These are phyloP conservation scores for Bombus terrestris DNA, from an alignment of 1,140 invertebrate genomes.

Conservation along the genomic window DNA sequence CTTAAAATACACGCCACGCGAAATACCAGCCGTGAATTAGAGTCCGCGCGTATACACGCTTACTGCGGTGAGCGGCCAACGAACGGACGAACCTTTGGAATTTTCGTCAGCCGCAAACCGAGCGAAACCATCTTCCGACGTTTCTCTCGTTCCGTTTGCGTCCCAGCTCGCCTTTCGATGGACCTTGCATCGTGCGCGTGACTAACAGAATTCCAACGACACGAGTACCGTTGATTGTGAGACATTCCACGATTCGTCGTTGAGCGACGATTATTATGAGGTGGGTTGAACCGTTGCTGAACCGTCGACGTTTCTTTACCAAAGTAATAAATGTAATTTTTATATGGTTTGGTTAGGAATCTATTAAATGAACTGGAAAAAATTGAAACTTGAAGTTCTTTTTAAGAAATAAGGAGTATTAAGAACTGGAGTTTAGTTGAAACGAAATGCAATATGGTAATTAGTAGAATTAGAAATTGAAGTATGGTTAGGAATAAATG, in stretches of 20 bases:
- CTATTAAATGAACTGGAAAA: neutral
- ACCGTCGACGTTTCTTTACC: neutral
- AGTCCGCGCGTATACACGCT: constrained; percentile 63
- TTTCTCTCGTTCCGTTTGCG: constrained; percentile 11
- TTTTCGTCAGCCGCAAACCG: constrained; percentile 60
- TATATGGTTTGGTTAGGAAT: neutral
- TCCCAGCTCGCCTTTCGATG: neutral
- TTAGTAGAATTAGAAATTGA: too few species aligned
- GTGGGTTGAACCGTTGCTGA: neutral
- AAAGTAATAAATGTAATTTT: neutral
- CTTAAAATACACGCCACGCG: constrained; percentile 80
- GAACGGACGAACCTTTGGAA: constrained; percentile 64
- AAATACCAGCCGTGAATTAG: constrained; percentile 80
- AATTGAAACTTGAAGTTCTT: neutral
- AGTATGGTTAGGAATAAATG: too few species aligned
- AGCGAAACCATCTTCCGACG: neutral
- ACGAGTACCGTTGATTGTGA: constrained; percentile 34
- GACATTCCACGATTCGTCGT: constrained; percentile 32
- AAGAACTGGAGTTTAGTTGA: too few species aligned
- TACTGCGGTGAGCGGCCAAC: constrained; percentile 43
- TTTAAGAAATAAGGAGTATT: too few species aligned
- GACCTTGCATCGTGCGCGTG: constrained; percentile 3
- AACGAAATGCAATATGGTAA: too few species aligned
- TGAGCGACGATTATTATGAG: constrained; percentile 17
- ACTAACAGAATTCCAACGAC: constrained; percentile 45